Conservation (phyloP, 2,797 vertebrate genomes). For the Anableps anableps region DNA sequence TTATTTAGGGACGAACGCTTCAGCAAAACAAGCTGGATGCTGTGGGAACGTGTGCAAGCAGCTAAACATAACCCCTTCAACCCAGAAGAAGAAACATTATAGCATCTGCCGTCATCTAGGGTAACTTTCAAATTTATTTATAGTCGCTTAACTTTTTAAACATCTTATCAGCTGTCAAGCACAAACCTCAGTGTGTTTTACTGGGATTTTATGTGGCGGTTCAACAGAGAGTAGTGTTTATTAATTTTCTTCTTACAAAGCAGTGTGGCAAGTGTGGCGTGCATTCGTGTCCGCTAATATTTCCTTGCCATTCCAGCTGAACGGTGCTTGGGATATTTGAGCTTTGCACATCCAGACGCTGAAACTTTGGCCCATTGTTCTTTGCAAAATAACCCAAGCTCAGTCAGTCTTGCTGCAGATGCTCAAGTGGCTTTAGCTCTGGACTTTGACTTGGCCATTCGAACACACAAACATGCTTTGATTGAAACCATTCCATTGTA, state of each 20-base stretch:
- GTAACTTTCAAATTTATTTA: background rate
- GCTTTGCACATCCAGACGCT: no score
- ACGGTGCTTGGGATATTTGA: background rate
- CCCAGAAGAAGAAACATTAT: background rate
- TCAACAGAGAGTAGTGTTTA: background rate
- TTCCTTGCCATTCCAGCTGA: background rate
- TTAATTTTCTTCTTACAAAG: background rate
- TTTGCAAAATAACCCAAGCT: no score
- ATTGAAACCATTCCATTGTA: no score
- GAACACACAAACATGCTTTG: no score
- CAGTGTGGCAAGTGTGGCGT: background rate
- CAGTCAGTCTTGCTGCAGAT: no score
- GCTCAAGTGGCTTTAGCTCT: no score
- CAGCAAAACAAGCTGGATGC: slow-evolving; percentile 8
- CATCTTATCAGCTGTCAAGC: background rate
- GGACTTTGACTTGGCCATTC: no score
- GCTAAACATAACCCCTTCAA: slow-evolving; percentile 18
- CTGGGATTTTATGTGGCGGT: background rate
- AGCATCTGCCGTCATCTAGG: background rate
- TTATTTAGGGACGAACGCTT: slow-evolving; percentile 26
- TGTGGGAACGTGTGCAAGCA: background rate
- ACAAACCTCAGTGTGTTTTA: background rate
- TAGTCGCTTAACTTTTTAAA: background rate
- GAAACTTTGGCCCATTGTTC: no score
- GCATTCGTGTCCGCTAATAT: background rate